Evolutionary conservation across 2,888 invertebrate species (phyloP).

Genomic region (Elmis aenea): DNA sequence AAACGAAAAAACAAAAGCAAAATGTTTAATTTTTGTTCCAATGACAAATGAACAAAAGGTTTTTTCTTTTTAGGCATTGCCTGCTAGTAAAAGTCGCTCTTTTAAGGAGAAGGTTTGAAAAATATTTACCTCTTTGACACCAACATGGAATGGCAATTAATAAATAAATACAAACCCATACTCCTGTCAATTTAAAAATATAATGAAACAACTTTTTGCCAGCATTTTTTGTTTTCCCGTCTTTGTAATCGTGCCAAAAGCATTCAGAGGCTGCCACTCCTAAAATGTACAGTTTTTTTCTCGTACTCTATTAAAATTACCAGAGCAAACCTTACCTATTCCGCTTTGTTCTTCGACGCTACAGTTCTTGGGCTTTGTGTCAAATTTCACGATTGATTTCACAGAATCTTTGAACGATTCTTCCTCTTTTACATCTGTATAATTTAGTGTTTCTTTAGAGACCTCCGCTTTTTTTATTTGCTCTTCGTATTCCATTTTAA

Average conservation of each 20-base stretch:
- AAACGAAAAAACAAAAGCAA: too few species aligned
- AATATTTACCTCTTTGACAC: conserved; percentile 51
- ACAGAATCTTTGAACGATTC: conserved; percentile 40
- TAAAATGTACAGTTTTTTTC: conserved; percentile 16
- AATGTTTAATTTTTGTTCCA: too few species aligned
- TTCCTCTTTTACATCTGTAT: conserved; percentile 43
- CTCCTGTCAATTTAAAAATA: conserved; percentile 36
- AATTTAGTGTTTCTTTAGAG: conserved; percentile 44
- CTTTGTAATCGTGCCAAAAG: conserved; percentile 35
- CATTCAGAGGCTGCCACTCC: conserved; percentile 42
- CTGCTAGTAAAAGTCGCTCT: too few species aligned
- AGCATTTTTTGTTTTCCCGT: too few species aligned
- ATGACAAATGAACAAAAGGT: too few species aligned
- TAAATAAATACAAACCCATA: conserved; percentile 48
- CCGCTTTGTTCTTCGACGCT: conserved; percentile 46
- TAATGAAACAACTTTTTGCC: conserved; percentile 27
- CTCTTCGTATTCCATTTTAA: conserved; percentile 49
- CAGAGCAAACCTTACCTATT: conserved; percentile 37
- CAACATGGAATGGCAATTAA: conserved; percentile 49
- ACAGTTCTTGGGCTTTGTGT: conserved; percentile 43
- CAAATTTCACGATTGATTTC: conserved; percentile 38
- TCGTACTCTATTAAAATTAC: conserved; percentile 2
- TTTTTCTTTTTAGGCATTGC: too few species aligned
- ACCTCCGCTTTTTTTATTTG: conserved; percentile 36
- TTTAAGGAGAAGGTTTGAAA: too few species aligned